Base-by-base conservation (phyloP, 1,140 invertebrate species). In the Lordiphosa stackelbergi region DNA sequence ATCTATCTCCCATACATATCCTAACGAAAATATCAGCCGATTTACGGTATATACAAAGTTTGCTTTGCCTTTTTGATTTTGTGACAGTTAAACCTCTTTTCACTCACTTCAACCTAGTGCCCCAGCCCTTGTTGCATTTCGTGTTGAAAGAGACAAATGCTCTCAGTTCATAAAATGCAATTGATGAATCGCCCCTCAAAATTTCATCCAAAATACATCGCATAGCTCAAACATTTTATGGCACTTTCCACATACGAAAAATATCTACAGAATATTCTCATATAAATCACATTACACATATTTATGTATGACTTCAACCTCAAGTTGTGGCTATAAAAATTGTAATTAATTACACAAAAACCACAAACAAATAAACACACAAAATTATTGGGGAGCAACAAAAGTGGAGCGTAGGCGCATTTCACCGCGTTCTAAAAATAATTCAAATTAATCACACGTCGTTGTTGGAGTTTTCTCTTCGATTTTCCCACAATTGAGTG, bases 331-430 rank as follows among this genome's bases (percentile, higher is more conserved):
- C 69, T 77, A 83, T 81, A 81, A 81, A 77, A 81, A 77, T 46
- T 69, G 77, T 81, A 83, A 81, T 81, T 81, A 81, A 81, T 81
- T 81, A 79, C 68, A 64, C n/a, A 75, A 72, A 70, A 63, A 60
- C 68, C 62, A 48, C 43, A 68, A 73, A 65, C 54, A 73, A 74
- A 69, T 60, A 75, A 59, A 38, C 48, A 48, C 13, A 47, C 38
- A 63, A 19, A 60, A 56, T 58, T 52, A 54, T 68, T 62, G 42
- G 19, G 35, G 36, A 47, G 52, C 56, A 65, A 53, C 53, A 53
- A 43, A 12, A 62, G 16, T 43, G 37, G 53, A 55, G 56, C 61
- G 66, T 58, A 57, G 49, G 53, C 69, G 61, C 66, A 65, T 65
- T 64, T 71, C 68, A 68, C 59, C 60, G 52, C 60, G 55, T 69